Evolutionary conservation across 1,140 invertebrate genomes (phyloP).

Genomic region (Drosophila ogumai): DNA sequence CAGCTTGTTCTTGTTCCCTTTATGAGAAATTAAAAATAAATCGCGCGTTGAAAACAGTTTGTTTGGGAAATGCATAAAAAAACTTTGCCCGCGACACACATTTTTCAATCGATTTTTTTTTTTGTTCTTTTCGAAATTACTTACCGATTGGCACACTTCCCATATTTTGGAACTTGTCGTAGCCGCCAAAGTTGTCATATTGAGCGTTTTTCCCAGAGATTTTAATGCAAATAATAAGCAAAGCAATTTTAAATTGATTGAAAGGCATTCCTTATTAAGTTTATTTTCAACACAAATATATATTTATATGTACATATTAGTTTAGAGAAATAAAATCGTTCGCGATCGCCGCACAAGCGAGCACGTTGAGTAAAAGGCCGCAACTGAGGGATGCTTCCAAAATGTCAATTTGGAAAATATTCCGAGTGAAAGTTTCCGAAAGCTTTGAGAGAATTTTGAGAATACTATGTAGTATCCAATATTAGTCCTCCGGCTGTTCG

Average conservation of each 20-base stretch:
- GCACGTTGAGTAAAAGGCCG: constrained; percentile 44
- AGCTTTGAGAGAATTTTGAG: constrained; percentile 43
- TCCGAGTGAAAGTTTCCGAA: constrained; percentile 66
- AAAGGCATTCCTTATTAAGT: constrained; percentile 38
- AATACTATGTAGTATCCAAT: constrained; percentile 1
- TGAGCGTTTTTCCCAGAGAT: constrained; percentile 30
- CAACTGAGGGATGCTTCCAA: constrained; percentile 58
- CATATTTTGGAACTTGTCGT: constrained; percentile 46
- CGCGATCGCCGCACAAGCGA: constrained; percentile 5
- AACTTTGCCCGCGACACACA: constrained; percentile 38
- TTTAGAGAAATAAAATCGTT: neutral
- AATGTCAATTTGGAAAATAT: constrained; percentile 49
- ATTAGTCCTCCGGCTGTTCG: constrained; percentile 36
- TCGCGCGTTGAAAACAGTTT: constrained; percentile 49
- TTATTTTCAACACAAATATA: constrained; percentile 26
- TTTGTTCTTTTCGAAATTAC: constrained; percentile 38
- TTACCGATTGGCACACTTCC: constrained; percentile 69
- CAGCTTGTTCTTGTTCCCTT: constrained; percentile 79
- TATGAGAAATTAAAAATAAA: constrained; percentile 81
- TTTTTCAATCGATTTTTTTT: constrained; percentile 21
- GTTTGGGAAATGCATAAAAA: constrained; percentile 42
- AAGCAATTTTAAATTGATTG: constrained; percentile 9
- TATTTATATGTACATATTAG: constrained; percentile 22
- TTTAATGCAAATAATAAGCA: constrained; percentile 18
- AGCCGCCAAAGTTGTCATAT: constrained; percentile 39